Conservation (phyloP, 92 coral and sea anemone genomes). For the Heteractis magnifica region DNA sequence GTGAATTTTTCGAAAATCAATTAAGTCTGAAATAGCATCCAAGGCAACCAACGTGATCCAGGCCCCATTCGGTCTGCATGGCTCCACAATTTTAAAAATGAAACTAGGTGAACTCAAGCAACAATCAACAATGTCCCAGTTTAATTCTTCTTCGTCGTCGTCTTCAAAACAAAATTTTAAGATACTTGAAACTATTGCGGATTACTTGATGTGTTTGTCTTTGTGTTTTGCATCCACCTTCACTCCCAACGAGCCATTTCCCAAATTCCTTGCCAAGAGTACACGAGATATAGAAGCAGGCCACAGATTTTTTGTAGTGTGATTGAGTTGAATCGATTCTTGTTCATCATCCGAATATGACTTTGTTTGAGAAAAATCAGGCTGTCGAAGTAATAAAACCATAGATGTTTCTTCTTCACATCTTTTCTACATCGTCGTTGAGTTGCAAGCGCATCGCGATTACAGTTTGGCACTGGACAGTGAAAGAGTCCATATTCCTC, state of each 20-base stretch:
- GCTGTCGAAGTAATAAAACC: not conserved
- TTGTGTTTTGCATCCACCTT: no score
- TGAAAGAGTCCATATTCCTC: slow-evolving; percentile 2
- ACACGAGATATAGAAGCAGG: not conserved
- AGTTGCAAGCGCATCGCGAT: not conserved
- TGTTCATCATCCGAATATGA: slow-evolving; percentile 31
- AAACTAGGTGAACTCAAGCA: slow-evolving; percentile 31
- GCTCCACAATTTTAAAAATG: slow-evolving; percentile 17
- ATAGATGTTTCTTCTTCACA: no score
- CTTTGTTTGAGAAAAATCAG: slow-evolving; percentile 15
- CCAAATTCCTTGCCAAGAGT: no score
- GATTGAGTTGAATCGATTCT: not conserved
- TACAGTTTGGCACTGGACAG: not conserved
- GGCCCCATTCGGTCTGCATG: no score
- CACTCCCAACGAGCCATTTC: not conserved
- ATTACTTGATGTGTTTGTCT: no score
- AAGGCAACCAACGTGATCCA: no score
- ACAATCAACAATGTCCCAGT: slow-evolving; percentile 12
- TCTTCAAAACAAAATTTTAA: no score
- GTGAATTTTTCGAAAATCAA: no score
- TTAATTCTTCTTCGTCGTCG: no score
- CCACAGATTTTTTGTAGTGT: not conserved
- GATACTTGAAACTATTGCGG: not conserved
- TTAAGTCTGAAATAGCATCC: no score
- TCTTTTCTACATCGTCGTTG: not conserved